Base-by-base conservation (phyloP, 2,113 vertebrate genomes). In the Tor tambroides region DNA sequence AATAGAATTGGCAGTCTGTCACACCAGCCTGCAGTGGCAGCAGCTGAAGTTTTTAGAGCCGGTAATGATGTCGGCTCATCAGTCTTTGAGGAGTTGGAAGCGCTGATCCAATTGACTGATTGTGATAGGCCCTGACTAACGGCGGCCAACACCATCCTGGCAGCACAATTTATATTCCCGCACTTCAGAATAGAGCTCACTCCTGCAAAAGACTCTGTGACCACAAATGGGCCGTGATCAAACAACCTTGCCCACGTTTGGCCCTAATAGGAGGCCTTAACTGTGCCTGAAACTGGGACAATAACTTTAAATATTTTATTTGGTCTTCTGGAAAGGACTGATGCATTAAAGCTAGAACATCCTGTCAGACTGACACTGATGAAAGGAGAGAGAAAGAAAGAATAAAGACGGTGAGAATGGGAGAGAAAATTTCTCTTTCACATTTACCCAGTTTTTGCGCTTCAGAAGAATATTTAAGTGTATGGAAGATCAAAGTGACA, bases 41-140 rank as follows among this genome's bases (percentile, higher is more conserved):
- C 63, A 77, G 32, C 54, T 49, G 67, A 30, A 67, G 85, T 67
- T 86, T 89, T 89, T 87, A 85, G 84, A 85, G 82, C 69, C 11
- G 1, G 11, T 77, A 88, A 86, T 89, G 80, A 81, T 59, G 79
- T 67, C 81, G 78, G 77, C 72, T 83, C 87, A 88, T 88, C 80
- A 85, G 86, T 26, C 67, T 63, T 23, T 80, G 80, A 78, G 84
- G 32, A 89, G 35, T 46, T 79, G 63, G 63, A 67, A 77, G 88
- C 49, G 15, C 67, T 74, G 56, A 86, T 86, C 72, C 43, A 75
- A 80, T 63, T 86, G 88, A 90, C 83, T 84, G 81, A 88, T 88
- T 49, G 82, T 87, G 88, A 91, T 91, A 86, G 88, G 85, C 79
- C 30, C 81, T 87, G 88, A 83, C 65, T 75, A 83, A 88, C 32